Base-by-base conservation (phyloP, 2,113 vertebrate genomes). In the Mobula hypostoma region DNA sequence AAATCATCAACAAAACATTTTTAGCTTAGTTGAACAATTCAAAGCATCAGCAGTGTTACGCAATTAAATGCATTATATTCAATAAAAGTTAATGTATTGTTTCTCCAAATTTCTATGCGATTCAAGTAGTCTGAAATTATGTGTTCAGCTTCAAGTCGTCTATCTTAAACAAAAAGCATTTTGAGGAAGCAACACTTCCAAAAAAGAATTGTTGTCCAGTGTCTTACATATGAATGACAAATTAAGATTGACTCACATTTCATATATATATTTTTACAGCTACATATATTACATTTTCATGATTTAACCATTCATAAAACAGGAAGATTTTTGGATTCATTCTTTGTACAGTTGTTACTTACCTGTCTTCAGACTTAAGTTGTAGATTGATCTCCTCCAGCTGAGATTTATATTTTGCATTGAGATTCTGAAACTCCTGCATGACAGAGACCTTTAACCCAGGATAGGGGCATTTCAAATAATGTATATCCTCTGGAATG, bases 391-490 rank as follows among this genome's bases (percentile, higher is more conserved):
- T 83, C 66, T 95, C 95, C 78, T 96, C 96, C 17, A 98, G 95
- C 94, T 96, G 97, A 58, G 94, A 94, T 94, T 96, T 95, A 96
- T 97, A 98, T 58, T 96, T 96, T 0, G 96, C 94, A 94, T 97
- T 97, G 94, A 98, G 96, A 58, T 96, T 95, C 77, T 27, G 96
- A 95, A 98, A 99, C 95, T 98, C 96, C 6, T 95, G 93, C 78
- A 98, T 94, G 94, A 99, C 48, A 0, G 97, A 96, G 32, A 95
- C 95, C 96, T 97, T 97, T 95, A 99, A 76, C 85, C 97, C 97
- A n/a, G 97, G 96, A 94, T 96, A 98, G 0, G 98, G 98, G 88
- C 98, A 98, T 7, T 98, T 97, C 94, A 98, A 95, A 80, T 95
- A 95, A 95, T 97, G 95, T 80, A 99, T 95, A 94, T 97, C 96